These are phyloP conservation scores for Subacronicta megacephala DNA, from an alignment of 2,888 invertebrate species.

Conservation along the genomic window DNA sequence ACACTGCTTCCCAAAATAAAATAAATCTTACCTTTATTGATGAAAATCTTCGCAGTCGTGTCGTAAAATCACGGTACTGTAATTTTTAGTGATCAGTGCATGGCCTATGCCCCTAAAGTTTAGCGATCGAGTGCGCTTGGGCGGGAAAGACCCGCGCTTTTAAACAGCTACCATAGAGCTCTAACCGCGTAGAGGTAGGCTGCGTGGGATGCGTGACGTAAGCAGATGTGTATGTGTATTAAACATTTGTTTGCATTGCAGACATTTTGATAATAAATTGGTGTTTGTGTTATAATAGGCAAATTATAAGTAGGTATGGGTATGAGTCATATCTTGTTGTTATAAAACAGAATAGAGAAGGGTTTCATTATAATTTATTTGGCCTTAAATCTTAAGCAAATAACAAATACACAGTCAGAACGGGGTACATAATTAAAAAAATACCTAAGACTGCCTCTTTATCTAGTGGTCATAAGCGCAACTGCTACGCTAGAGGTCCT, in stretches of 20 bases:
- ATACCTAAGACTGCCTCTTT: too few species aligned
- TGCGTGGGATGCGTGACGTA: constrained; percentile 73
- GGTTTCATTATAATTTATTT: neutral
- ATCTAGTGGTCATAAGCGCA: too few species aligned
- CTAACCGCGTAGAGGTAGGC: constrained; percentile 51
- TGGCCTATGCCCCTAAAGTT: constrained; percentile 61
- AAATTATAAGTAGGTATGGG: neutral
- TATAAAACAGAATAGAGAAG: too few species aligned
- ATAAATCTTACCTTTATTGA: constrained; percentile 32
- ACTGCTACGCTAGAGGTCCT: too few species aligned
- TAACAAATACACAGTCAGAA: too few species aligned
- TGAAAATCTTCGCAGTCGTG: constrained; percentile 20
- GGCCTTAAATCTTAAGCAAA: too few species aligned
- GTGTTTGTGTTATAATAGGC: constrained; percentile 8
- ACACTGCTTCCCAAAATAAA: neutral
- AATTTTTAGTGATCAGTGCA: constrained; percentile 54
- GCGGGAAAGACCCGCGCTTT: constrained; percentile 78
- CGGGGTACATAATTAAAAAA: too few species aligned
- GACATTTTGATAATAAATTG: constrained; percentile 9
- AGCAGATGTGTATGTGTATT: constrained; percentile 23
- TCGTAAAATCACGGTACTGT: constrained; percentile 23
- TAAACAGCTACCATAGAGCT: constrained; percentile 77
- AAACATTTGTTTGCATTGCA: constrained; percentile 22
- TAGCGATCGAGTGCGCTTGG: constrained; percentile 76
- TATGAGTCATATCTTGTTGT: neutral